Base-by-base conservation (phyloP, 2,888 invertebrate species). In the Melinaea marsaeus region DNA sequence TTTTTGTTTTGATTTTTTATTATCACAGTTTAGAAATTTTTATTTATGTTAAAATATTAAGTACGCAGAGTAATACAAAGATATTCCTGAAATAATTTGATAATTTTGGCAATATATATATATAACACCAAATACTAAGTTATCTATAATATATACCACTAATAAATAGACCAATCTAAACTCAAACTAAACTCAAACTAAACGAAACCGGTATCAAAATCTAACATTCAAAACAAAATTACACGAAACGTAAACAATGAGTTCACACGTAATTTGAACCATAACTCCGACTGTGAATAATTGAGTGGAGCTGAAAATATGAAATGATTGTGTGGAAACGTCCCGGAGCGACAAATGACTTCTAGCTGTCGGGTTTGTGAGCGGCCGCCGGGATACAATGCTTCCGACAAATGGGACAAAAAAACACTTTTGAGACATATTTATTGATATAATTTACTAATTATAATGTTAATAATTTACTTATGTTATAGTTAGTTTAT, bases 251-350 rank as follows among this genome's bases (percentile, higher is more conserved):
- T 84, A 85, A 87, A 86, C 86, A 83, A 84, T 83, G 42, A 81
- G 86, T 85, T 84, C 85, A 86, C 85, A 85, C 86, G 88, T 87
- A 86, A 86, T 85, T 84, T 84, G 80, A 84, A 80, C 79, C 87
- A 84, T 89, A 87, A 88, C 86, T 86, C 86, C 79, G 78, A 82
- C 77, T 74, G 81, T 88, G 86, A 88, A 87, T 88, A 87, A 88
- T 87, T 86, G 84, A 86, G 83, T 84, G 84, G 81, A 85, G 81
- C 79, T 75, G 80, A 83, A 87, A 88, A 86, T 88, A 88, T 88
- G 86, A 86, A 86, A 86, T 85, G 86, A 81, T 83, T 81, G 80
- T 81, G 84, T 79, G 77, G 75, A 76, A 75, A 75, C 76, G 77
- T 68, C 70, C 74, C 69, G 74, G 13, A 55, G 57, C 69, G 79